phyloP scores from a whole-genome alignment of 2,113 vertebrate species.

The Sylvietta virens region DNA sequence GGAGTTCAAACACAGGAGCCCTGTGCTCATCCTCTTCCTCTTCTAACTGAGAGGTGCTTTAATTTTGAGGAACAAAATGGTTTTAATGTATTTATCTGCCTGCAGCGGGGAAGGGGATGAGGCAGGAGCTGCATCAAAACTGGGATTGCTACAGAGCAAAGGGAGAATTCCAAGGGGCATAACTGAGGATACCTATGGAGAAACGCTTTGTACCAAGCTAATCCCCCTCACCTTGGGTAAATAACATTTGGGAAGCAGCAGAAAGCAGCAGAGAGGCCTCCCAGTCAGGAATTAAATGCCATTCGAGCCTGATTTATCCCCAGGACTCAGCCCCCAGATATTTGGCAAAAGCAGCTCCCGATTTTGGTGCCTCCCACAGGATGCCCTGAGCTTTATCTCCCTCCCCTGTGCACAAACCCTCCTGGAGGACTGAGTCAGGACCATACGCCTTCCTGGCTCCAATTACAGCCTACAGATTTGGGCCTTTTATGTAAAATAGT shows the following conservation, averaged over 20 bases:
- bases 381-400: not conserved
- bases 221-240: not conserved
- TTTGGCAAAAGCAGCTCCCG: not conserved
- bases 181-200: not conserved
- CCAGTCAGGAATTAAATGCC: not conserved
- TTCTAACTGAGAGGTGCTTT: not conserved
- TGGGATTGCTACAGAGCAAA: not conserved
- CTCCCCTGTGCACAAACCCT: not conserved
- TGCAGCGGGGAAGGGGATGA: not conserved
- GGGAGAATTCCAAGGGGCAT: accelerated
- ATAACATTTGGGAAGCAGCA: not conserved
- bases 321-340: not conserved
- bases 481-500: slow-evolving; percentile 7
- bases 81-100: not conserved
- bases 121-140: not conserved
- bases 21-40: not conserved
- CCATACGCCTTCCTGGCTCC: not conserved
- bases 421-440: not conserved
- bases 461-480: slow-evolving; percentile 4
- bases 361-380: not conserved
- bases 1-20: not conserved
- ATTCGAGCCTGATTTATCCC: not conserved
- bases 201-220: not conserved
- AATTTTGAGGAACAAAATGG: not conserved
- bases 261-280: not conserved